Evolutionary conservation across 2,888 invertebrate species (phyloP).

Genomic region (Pachycephus smyrnensis): DNA sequence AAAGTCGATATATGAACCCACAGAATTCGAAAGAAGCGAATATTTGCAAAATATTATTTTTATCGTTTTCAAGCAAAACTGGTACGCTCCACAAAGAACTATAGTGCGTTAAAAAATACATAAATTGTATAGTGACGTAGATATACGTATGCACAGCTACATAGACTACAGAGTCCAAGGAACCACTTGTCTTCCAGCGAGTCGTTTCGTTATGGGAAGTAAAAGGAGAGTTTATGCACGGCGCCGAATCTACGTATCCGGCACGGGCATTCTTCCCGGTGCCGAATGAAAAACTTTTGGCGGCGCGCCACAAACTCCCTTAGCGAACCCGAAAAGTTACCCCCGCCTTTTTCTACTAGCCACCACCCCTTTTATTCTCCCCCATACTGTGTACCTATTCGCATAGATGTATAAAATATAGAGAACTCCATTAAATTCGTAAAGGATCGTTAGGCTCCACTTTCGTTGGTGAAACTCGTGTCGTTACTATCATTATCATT

Average conservation of each 20-base stretch:
- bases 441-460: neutral
- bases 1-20: neutral
- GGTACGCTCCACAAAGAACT: neutral
- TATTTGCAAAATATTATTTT: neutral
- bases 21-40: neutral
- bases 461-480: neutral
- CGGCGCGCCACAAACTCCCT: neutral
- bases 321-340: neutral
- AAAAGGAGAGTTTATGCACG: constrained; percentile 35
- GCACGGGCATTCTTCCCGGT: neutral
- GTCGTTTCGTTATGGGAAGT: constrained; percentile 18
- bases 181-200: neutral
- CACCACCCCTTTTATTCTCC: neutral
- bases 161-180: neutral
- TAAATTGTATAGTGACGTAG: neutral
- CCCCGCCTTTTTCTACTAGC: neutral
- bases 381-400: neutral
- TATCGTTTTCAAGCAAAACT: neutral
- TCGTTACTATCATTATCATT: neutral
- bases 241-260: constrained; percentile 21
- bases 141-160: neutral
- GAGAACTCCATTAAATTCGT: neutral
- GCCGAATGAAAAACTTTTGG: neutral
- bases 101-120: neutral
- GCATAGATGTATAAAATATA: neutral